Evolutionary conservation across 2,888 invertebrate genomes (phyloP).

Genomic region (Myopa testacea): DNA sequence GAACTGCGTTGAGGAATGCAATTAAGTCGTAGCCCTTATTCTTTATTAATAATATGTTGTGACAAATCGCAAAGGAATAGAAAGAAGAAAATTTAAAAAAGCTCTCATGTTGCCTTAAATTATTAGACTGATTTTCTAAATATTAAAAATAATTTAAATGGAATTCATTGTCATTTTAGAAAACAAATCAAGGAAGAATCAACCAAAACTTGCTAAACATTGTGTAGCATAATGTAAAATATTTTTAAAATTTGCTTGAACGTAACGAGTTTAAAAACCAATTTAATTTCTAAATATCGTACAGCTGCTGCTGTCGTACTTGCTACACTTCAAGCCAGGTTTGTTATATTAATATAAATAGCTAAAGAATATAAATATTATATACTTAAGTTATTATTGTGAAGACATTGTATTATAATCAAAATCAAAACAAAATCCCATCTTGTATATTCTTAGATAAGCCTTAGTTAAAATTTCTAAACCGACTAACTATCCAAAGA

Average conservation of each 20-base stretch:
- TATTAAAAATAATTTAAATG: constrained; percentile 37
- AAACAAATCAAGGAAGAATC: constrained; percentile 47
- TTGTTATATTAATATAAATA: neutral
- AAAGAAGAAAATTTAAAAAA: constrained; percentile 53
- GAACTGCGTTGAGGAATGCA: neutral
- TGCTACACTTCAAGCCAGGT: no score
- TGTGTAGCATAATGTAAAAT: constrained; percentile 39
- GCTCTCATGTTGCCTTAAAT: constrained; percentile 77
- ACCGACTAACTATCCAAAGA: constrained; percentile 34
- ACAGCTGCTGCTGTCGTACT: neutral
- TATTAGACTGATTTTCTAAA: constrained; percentile 76
- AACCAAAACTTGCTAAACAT: constrained; percentile 28
- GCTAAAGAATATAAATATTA: constrained; percentile 13
- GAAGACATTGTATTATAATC: constrained; percentile 45
- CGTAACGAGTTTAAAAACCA: constrained; percentile 13
- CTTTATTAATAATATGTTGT: constrained; percentile 3
- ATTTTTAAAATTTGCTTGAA: constrained; percentile 27
- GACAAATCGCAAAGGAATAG: constrained; percentile 19
- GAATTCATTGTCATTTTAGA: constrained; percentile 52
- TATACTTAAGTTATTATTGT: constrained; percentile 21
- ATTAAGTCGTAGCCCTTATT: neutral
- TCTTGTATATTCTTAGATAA: constrained; percentile 40
- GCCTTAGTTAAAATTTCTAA: constrained; percentile 34
- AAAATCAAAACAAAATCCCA: constrained; percentile 14
- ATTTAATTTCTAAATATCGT: constrained; percentile 27